Conservation (phyloP, 1,140 invertebrate genomes). For the Bombus difficillimus region DNA sequence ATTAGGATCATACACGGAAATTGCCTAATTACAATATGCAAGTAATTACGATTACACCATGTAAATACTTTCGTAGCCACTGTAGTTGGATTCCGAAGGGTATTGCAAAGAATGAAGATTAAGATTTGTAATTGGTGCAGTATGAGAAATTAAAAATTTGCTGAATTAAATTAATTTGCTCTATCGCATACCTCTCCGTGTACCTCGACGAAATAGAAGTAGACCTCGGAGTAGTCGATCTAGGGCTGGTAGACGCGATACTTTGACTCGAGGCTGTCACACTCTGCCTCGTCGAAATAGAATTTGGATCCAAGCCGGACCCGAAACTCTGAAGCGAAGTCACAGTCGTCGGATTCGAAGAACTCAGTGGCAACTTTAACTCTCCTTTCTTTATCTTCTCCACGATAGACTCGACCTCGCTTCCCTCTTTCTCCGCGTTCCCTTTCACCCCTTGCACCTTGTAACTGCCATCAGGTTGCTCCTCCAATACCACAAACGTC, state of each 20-base stretch:
- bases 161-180: background rate
- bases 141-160: no score
- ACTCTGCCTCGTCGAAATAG: slow-evolving; percentile 8
- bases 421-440: slow-evolving; percentile 87
- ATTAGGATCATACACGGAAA: no score
- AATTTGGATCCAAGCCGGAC: slow-evolving; percentile 45
- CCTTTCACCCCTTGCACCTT: slow-evolving; percentile 90
- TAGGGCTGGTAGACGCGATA: slow-evolving; percentile 62
- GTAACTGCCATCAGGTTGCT: slow-evolving; percentile 91
- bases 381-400: slow-evolving; percentile 91
- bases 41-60: no score
- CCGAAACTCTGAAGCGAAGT: slow-evolving; percentile 39
- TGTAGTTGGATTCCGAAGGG: no score
- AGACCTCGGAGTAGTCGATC: slow-evolving; percentile 70
- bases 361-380: slow-evolving; percentile 89
- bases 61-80: no score
- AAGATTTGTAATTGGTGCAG: no score
- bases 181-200: slow-evolving; percentile 54
- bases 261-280: slow-evolving; percentile 15
- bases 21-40: no score
- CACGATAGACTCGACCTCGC: slow-evolving; percentile 90
- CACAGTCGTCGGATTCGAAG: slow-evolving; percentile 65
- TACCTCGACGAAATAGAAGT: slow-evolving; percentile 51
- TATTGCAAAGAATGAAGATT: no score
- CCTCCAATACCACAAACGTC: slow-evolving; percentile 92